Base-by-base conservation (phyloP, 2,113 vertebrate species). In the Cyphomyrus plagiostoma region DNA sequence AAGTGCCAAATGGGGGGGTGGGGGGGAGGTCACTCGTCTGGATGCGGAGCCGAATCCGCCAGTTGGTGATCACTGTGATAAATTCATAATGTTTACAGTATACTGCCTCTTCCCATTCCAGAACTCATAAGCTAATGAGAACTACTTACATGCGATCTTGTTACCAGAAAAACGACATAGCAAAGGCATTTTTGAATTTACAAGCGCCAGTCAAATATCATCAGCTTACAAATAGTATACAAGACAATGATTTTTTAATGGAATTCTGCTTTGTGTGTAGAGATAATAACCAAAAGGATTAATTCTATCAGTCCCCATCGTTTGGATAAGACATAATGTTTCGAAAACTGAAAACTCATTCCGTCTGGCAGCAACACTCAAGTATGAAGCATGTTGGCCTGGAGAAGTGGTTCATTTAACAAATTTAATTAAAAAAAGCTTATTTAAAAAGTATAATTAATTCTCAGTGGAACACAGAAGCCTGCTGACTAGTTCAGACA, bases 381-480 rank as follows among this genome's bases (percentile, higher is more conserved):
- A 86, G 49, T 87, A 87, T 30, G 85, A 87, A 52, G 85, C 10
- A 23, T 86, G 26, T 87, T 87, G 85, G 85, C 85, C 26, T 45
- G 82, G 82, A 48, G 82, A 39, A 84, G 42, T 35, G n/a, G n/a
- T 45, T 23, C 46, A 48, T 30, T 35, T n/a, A n/a, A 10, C 88
- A 86, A 21, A 35, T 39, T 86, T 66, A 53, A 62, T 48, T 70
- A 45, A 86, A 86, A 19, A 19, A 74, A 49, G 26, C 15, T 35
- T 46, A 50, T 84, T 84, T 85, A 56, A 88, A 88, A 84, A 42
- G 50, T 62, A 82, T 70, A 87, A 87, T 53, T 87, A 53, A 87
- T 48, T 53, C 49, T 42, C 56, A 62, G 66, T 89, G 84, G 52
- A 52, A 87, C 88, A 90, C 84, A 58, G 35, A 42, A 48, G 62